These are phyloP conservation scores for Ornithoptera alexandrae DNA, from an alignment of 2,888 invertebrate genomes.

Conservation along the genomic window DNA sequence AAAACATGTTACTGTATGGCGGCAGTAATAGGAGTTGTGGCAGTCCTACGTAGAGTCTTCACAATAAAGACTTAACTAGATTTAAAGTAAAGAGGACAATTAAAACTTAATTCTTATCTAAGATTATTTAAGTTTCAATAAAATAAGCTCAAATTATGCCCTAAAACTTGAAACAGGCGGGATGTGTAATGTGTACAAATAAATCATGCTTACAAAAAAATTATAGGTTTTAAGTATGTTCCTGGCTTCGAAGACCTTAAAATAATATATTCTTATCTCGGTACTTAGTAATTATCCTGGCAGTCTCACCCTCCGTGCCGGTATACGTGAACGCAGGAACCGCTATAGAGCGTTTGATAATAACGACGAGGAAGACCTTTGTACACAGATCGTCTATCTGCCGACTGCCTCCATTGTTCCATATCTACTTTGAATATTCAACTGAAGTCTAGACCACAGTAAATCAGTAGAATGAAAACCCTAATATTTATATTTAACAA, in stretches of 20 bases:
- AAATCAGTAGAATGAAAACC: not conserved
- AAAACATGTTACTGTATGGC: too few species aligned
- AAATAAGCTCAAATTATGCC: not conserved
- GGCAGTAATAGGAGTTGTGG: too few species aligned
- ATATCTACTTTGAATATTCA: not conserved
- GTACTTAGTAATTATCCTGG: conserved; percentile 18
- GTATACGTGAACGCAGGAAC: conserved; percentile 18
- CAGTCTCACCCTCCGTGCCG: conserved; percentile 23
- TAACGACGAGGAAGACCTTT: not conserved
- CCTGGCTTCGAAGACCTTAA: conserved; percentile 11
- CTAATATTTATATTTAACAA: not conserved
- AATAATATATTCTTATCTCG: conserved; percentile 27
- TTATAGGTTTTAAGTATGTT: conserved; percentile 6
- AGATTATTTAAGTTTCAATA: too few species aligned
- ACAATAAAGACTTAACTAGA: too few species aligned
- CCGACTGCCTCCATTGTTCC: conserved; percentile 1
- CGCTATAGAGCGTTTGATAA: conserved; percentile 23
- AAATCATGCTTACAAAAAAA: not conserved
- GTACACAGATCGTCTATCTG: conserved; percentile 12
- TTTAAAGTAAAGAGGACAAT: too few species aligned
- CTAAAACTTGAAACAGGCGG: not conserved
- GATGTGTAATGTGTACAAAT: not conserved
- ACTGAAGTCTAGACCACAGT: not conserved
- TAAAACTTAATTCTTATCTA: too few species aligned
- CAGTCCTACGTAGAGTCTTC: too few species aligned